phyloP scores from a whole-genome alignment of 2,888 invertebrate species.

The Tenthredo distinguenda region DNA sequence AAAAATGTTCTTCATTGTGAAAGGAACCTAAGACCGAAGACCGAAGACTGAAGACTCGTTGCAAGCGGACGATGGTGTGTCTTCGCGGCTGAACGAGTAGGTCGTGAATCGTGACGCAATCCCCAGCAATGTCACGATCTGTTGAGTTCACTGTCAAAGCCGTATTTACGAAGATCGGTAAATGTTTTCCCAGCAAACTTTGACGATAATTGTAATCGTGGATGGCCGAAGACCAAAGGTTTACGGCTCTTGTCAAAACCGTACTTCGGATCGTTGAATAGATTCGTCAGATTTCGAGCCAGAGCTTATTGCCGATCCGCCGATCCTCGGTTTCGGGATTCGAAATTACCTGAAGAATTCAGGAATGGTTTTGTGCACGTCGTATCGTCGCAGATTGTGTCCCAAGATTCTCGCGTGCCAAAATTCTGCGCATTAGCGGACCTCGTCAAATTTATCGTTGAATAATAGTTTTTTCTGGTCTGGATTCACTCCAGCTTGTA shows the following conservation, averaged over 20 bases:
- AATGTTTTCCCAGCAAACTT: not conserved
- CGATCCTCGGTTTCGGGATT: not conserved
- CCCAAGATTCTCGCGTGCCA: not conserved
- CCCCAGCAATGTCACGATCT: constrained; percentile 66
- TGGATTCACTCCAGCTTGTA: not conserved
- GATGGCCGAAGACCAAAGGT: not conserved
- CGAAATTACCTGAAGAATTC: not conserved
- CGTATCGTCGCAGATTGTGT: not conserved
- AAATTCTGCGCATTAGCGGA: not conserved
- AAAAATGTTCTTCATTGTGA: not conserved
- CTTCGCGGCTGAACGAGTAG: constrained; percentile 50
- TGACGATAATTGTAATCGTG: not conserved
- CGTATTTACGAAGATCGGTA: constrained; percentile 5
- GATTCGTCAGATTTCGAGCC: not conserved
- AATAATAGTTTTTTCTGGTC: not conserved
- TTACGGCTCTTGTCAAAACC: too few relatives aligned
- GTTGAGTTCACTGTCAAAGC: constrained; percentile 61
- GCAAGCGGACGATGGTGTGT: constrained; percentile 11
- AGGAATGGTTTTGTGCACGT: not conserved
- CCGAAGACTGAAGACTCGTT: not conserved
- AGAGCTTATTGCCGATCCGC: too few relatives aligned
- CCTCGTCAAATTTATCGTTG: not conserved
- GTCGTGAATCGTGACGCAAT: constrained; percentile 62
- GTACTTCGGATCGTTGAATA: not conserved
- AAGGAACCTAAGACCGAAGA: not conserved